Percentiles rank a stretch among this genome's conserved stretches.
phyloP scores from a whole-genome alignment of 2,888 invertebrate species.

The Tachina fera region DNA sequence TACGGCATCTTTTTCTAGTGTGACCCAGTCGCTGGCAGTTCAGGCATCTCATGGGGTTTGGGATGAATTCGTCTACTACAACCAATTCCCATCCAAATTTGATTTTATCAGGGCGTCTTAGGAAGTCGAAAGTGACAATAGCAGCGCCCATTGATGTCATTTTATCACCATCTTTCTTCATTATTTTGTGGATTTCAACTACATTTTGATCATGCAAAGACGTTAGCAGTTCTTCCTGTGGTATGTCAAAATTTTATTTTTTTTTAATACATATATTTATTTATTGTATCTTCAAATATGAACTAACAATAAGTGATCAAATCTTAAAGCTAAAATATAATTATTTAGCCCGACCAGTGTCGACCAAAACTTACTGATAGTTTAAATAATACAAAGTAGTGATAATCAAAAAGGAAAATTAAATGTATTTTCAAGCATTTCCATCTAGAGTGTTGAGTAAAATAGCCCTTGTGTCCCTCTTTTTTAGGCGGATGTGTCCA shows the following conservation, averaged over 20 bases:
- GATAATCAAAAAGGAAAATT: too few relatives aligned
- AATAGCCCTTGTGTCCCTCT: too few relatives aligned
- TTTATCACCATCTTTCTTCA: slow-evolving; percentile 5
- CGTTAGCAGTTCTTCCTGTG: not conserved
- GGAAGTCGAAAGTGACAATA: not conserved
- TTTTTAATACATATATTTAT: too few relatives aligned
- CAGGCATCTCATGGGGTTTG: not conserved
- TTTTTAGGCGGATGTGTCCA: too few relatives aligned
- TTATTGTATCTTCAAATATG: too few relatives aligned
- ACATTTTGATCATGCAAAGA: not conserved
- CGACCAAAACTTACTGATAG: too few relatives aligned
- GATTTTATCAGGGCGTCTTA: not conserved
- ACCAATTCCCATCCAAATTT: not conserved
- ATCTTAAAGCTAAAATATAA: too few relatives aligned
- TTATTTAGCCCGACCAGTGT: too few relatives aligned
- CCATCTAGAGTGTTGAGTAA: too few relatives aligned
- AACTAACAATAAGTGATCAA: too few relatives aligned
- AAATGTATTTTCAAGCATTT: too few relatives aligned
- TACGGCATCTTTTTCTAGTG: not conserved
- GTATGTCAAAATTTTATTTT: not conserved
- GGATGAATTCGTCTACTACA: slow-evolving; percentile 7
- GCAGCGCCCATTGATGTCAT: slow-evolving; percentile 1
- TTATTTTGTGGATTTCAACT: not conserved
- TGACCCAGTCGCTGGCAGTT: not conserved
- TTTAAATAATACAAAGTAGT: too few relatives aligned